Base-by-base conservation (phyloP, 2,888 invertebrate species). In the Eudasyphora cyanicolor region DNA sequence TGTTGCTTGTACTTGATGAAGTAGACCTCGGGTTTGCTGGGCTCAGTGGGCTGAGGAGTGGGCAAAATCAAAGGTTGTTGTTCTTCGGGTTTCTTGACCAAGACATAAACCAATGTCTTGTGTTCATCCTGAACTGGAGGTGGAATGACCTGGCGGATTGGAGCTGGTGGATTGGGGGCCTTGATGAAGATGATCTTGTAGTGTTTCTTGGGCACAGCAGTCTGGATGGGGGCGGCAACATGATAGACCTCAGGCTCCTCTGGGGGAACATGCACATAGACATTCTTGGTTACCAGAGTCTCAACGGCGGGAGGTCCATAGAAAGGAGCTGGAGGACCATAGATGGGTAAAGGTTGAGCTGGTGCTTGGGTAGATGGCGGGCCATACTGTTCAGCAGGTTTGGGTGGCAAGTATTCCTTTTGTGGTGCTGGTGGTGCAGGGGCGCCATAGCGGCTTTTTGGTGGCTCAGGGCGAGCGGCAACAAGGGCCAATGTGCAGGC, bases 31-130 rank as follows among this genome's bases (percentile, higher is more conserved):
- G 97, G 97, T 91, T 97, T 97, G 93, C 96, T 95, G 64, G 97
- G 97, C 89, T 96, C 96, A 45, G 97, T 97, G 57, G 97, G 96
- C 62, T 95, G 95, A 2, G 96, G 95, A 12, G 96, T 95, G 1
- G 97, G 97, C 86, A 97, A 94, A 60, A 95, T 94, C 84, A 97
- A 94, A 80, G 96, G 96, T 71, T 96, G 96, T 87, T 95, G 95
- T 86, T 96, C 96, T 91, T 97, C 97, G 14, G 97, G 97, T 91
- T 97, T 97, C 95, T 97, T 97, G 83, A 97, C 97, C 91, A 97
- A 92, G 71, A 97, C 97, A 92, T 97, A 97, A 82, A 97, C 96
- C 86, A 97, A 93, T 7, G 97, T 97, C 93, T 97, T 97, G 93
- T 97, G 96, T 92, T 97, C 97, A 89, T 97, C 96, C 92, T 96